Base-by-base conservation (phyloP, 2,797 vertebrate genomes). In the Sebastes paucispinis region DNA sequence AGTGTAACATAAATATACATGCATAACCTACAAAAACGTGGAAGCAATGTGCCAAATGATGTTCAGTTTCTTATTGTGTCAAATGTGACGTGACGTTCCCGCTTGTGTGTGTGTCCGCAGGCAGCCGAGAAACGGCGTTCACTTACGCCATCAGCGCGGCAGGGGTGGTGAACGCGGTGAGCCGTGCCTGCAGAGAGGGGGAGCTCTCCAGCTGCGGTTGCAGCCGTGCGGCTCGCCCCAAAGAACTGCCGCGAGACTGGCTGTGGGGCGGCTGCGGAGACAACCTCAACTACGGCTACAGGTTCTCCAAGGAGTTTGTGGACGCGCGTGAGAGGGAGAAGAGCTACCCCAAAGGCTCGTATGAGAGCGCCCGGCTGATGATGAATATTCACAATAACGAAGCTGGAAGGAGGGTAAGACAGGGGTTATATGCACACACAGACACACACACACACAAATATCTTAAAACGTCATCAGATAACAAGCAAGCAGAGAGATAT, bases 331-430 rank as follows among this genome's bases (percentile, higher is more conserved):
- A 99, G 89, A 90, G 98, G 1, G 98, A 99, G 94, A 97, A 98
- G 60, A 98, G 97, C 88, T 97, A 96, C 66, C 95, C 97, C 77
- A 97, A 97, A 77, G 97, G 97, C 82, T 96, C 98, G 0, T 96
- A 96, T 0, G 98, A 99, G 87, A 98, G 96, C 0, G 96, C 97
- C 0, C 95, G 98, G 69, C 96, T 96, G 80, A 22, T 97, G 92
- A 99, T 99, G 98, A 99, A 99, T 88, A 93, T 99, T 67, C 98
- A 99, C 94, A 99, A 99, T 90, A 99, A 99, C 0, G 98, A 99
- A 84, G 98, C 98, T 0, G 98, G 98, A 82, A 94, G 98, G 55
- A 96, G 97, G 95, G 98, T 99, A 94, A 96, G 98, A 69, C 14
- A 3, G 1, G 4, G 5, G 6, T 32, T 47, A 32, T 36, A 36